These are phyloP conservation scores for Helleia helle DNA, from an alignment of 2,888 invertebrate species.

Conservation along the genomic window DNA sequence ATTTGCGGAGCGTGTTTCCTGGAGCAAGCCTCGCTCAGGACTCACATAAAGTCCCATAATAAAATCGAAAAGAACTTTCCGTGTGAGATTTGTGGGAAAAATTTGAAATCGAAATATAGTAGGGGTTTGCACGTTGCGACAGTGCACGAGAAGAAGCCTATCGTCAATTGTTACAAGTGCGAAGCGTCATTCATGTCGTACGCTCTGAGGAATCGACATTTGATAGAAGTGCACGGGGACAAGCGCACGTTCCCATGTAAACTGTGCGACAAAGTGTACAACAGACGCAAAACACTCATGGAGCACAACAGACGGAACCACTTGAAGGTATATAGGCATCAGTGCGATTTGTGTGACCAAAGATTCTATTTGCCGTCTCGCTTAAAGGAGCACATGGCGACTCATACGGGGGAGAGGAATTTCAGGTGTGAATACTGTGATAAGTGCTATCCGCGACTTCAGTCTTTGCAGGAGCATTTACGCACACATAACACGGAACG, in stretches of 20 bases:
- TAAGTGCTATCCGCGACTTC: slow-evolving; percentile 72
- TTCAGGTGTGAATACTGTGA: slow-evolving; percentile 73
- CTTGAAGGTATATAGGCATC: slow-evolving; percentile 49
- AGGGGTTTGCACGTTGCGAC: slow-evolving; percentile 49
- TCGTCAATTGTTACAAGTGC: slow-evolving; percentile 56
- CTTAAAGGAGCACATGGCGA: slow-evolving; percentile 63
- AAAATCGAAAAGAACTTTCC: slow-evolving; percentile 59
- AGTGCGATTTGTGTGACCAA: slow-evolving; percentile 57
- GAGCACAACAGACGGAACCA: slow-evolving; percentile 53
- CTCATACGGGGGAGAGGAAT: slow-evolving; percentile 67
- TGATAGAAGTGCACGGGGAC: slow-evolving; percentile 56
- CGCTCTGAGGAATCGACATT: slow-evolving; percentile 44
- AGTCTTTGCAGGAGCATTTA: slow-evolving; percentile 72
- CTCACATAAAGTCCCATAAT: slow-evolving; percentile 54
- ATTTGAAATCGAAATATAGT: slow-evolving; percentile 53
- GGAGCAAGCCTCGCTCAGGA: slow-evolving; percentile 52
- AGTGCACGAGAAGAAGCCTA: slow-evolving; percentile 55
- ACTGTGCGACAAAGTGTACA: slow-evolving; percentile 53
- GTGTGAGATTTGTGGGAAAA: slow-evolving; percentile 65
- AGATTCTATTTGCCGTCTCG: slow-evolving; percentile 57
- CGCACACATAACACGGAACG: slow-evolving; percentile 68
- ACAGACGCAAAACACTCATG: slow-evolving; percentile 49
- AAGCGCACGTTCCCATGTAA: slow-evolving; percentile 53
- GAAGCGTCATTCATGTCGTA: slow-evolving; percentile 52
- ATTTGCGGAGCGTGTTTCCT: slow-evolving; percentile 61